Base-by-base conservation (phyloP, 2,797 vertebrate species). In the Alcedo atthis region DNA sequence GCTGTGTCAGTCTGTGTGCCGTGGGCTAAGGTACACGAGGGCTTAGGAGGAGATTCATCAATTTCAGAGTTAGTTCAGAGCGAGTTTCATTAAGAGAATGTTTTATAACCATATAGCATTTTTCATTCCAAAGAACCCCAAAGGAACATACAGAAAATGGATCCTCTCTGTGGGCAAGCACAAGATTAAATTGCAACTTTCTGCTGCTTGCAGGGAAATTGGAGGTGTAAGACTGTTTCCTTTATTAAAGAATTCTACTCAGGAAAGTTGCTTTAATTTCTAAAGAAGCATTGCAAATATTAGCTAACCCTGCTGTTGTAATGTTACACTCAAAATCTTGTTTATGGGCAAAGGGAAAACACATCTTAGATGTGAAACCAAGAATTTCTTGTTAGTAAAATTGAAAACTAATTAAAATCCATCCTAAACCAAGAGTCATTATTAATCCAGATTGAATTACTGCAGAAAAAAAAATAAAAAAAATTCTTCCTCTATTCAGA, bases 131-230 rank as follows among this genome's bases (percentile, higher is more conserved):
- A 86, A 86, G 64, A 20, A 93, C 53, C 95, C 57, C 85, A 82
- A 75, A 93, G 83, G 78, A 93, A 26, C 53, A 21, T 8, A 14
- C 8, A 71, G 64, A 85, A 90, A 95, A 95, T 32, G 49, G 83
- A 67, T 77, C 81, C 69, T 86, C 61, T 88, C 87, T 5, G 2
- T 77, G 33, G 75, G 83, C 75, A 88, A 64, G 43, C 42, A 81
- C 67, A 71, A 91, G 85, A 95, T 84, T 85, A 93, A 94, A 92
- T 77, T 92, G 64, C 71, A 89, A 14, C 71, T 88, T 94, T 87
- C 35, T 82, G 32, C 42, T 77, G 61, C 81, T 92, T 91, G 61
- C 26, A 62, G 83, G 71, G 49, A 75, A 86, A 82, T 77, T 9
- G 33, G 57, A 85, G 58, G 51, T 61, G 40, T 75, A 69, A 73